phyloP scores from a whole-genome alignment of 2,888 invertebrate species.

The Phaedon cochleariae region DNA sequence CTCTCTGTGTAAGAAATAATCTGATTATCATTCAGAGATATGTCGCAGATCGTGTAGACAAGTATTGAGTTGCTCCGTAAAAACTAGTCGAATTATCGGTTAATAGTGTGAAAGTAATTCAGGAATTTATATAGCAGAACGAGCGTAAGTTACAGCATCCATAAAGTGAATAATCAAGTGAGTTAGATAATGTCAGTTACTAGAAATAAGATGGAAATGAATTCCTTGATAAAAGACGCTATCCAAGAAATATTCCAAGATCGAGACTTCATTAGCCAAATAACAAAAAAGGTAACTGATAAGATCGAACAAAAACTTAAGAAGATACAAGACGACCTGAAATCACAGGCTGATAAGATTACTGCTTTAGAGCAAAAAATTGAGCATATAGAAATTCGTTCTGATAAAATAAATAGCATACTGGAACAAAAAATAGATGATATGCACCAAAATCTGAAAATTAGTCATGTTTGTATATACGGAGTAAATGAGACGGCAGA shows the following conservation, averaged over 20 bases:
- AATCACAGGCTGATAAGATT: neutral
- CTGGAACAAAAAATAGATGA: neutral
- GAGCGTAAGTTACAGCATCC: too few relatives aligned
- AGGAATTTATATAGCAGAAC: too few relatives aligned
- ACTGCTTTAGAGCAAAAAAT: neutral
- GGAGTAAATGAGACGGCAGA: neutral
- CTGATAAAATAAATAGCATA: neutral
- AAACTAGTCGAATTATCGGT: too few relatives aligned
- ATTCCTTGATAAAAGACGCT: neutral
- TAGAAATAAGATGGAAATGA: too few relatives aligned
- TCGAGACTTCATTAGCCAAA: neutral
- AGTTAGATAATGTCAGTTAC: too few relatives aligned
- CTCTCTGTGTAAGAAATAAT: too few relatives aligned
- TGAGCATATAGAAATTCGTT: neutral
- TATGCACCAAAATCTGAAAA: neutral
- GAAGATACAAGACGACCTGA: neutral
- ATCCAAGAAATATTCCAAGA: constrained; percentile 1
- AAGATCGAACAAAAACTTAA: neutral
- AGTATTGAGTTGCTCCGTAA: too few relatives aligned
- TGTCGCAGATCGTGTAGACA: too few relatives aligned
- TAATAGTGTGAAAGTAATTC: too few relatives aligned
- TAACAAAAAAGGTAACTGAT: constrained; percentile 7
- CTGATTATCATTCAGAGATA: too few relatives aligned
- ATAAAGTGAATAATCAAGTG: too few relatives aligned
- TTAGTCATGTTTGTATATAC: neutral